A percentile compares a stretch with the other conserved stretches of the same genome.
Conservation (phyloP, 2,888 invertebrate species). For the Leptothorax acervorum region DNA sequence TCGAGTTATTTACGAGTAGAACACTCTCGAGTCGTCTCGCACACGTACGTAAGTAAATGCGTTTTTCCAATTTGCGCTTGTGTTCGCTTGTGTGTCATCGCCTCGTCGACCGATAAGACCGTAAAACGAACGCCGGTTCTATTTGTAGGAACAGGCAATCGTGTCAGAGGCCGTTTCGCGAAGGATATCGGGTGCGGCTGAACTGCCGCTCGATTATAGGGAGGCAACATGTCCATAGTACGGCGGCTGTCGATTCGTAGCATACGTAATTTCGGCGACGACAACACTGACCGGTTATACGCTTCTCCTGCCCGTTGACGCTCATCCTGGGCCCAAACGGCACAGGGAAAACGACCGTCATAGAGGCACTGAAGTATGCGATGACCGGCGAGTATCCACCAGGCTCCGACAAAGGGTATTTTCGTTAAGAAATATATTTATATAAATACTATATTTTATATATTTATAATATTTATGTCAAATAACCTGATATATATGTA, state of each 20-base stretch:
- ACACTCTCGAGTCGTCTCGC: too few species aligned
- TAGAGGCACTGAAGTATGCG: conserved; percentile 97
- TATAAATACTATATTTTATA: too few species aligned
- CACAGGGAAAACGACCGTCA: conserved; percentile 98
- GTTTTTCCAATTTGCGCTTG: too few species aligned
- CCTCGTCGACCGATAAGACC: background rate
- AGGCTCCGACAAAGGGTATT: conserved; percentile 91
- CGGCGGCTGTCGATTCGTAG: conserved; percentile 93
- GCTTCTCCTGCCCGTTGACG: conserved; percentile 92
- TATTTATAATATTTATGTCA: too few species aligned
- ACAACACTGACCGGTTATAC: conserved; percentile 88
- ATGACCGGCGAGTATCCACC: conserved; percentile 97
- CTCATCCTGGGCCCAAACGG: conserved; percentile 99
- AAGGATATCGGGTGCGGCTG: background rate
- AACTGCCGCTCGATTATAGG: background rate
- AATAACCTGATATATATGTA: too few species aligned
- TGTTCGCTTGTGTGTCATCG: background rate
- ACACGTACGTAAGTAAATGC: background rate
- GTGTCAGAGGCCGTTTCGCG: background rate
- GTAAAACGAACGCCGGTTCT: too few species aligned
- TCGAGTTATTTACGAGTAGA: too few species aligned
- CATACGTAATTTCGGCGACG: conserved; percentile 95
- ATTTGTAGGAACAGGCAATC: background rate
- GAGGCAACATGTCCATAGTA: conserved; percentile 91
- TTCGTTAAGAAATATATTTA: too few species aligned